Base-by-base conservation (phyloP, 2,888 invertebrate species). In the Patella ulyssiponensis region DNA sequence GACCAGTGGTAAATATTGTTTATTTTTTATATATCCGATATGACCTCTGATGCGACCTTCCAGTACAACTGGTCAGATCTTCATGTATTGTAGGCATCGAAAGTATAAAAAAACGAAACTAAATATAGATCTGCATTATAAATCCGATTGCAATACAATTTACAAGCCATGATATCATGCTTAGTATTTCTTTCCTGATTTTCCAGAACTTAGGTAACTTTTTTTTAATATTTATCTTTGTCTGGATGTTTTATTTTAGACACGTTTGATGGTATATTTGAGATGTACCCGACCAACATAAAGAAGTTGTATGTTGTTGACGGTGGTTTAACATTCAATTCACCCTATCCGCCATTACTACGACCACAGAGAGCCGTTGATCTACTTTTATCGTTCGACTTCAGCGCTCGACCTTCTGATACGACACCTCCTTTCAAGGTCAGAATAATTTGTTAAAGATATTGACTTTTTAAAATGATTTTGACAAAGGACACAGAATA, bases 301-400 rank as follows among this genome's bases (percentile, higher is more conserved):
- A 92, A 92, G 84, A 91, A 90, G 80, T 86, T 92, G 73, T 92
- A 91, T 83, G 88, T 92, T 14, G 92, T 92, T 1, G 92, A 92
- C 81, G 90, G 91, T 70, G 92, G 92, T 3, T 85, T 92, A 74
- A 91, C 92, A n/a, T 92, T 92, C 87, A 92, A 92, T 86, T 90
- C 92, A 4, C 92, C 92, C 0, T 92, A 88, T 84, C 92, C 92
- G 0, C 87, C 92, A 12, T 82, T 92, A 58, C 86, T 92, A 52
- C 85, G 92, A 53, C 92, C 92, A 14, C 92, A 92, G 81, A 83
- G 92, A 76, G 89, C 87, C 17, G 92, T 92, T 3, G 91, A 92
- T 77, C 80, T 92, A 71, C 90, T 91, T 74, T 83, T 92, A 33
- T 91, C 92, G 7, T 92, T 92, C 84, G 92, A 92, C 83, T 92